phyloP scores from a whole-genome alignment of 2,113 vertebrate genomes.

The Notechis scutatus region DNA sequence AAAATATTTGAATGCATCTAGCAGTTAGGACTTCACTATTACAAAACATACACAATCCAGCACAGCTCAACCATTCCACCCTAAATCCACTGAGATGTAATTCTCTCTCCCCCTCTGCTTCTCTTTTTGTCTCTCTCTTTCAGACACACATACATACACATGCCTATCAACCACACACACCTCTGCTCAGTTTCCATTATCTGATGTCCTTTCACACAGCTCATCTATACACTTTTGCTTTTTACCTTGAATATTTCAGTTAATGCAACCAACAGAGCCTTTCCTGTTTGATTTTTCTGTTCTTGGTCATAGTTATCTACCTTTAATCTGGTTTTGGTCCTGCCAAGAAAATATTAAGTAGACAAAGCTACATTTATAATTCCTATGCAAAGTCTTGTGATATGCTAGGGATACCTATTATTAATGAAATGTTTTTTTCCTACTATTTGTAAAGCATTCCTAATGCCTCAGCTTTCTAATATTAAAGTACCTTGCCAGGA shows the following conservation, averaged over 20 bases:
- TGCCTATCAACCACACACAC: background rate
- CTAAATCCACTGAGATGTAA: background rate
- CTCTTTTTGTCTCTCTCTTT: background rate
- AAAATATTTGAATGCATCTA: background rate
- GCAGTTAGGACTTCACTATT: background rate
- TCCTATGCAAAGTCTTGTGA: background rate
- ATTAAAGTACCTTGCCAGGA: background rate
- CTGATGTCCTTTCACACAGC: background rate
- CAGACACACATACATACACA: too few relatives aligned
- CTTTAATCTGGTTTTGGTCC: background rate
- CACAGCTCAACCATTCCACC: background rate
- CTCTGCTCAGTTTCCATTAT: background rate
- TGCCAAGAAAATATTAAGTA: background rate
- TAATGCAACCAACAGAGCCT: background rate
- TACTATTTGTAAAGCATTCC: background rate
- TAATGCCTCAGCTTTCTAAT: background rate
- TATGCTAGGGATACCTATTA: background rate
- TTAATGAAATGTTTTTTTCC: background rate
- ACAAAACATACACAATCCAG: background rate
- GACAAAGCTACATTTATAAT: background rate
- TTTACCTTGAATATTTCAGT: background rate
- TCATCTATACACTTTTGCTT: background rate
- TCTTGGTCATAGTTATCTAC: background rate
- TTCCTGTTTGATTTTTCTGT: background rate
- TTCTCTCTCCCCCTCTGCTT: background rate